Evolutionary conservation across 2,113 vertebrate genomes (phyloP), one percentile per base, ranked within the genome.

Genomic region (Thymallus thymallus): DNA sequence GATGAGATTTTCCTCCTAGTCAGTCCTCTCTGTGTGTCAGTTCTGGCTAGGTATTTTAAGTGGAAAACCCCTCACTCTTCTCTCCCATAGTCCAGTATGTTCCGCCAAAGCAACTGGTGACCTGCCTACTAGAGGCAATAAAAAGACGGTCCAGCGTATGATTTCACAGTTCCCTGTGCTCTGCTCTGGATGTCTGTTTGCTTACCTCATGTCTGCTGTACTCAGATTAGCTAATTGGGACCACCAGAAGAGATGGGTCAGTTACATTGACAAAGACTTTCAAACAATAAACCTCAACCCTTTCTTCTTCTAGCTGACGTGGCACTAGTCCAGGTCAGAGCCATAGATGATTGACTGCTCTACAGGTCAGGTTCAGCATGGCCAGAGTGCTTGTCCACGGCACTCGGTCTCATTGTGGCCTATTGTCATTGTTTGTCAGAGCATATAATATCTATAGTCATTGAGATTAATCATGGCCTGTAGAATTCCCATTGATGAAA

Each of bases 91-190:
- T 63, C 58, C 63, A 41, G 68, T 66, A 78, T 72, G 65, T 77
- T 76, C 73, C 9, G 35, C 81, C 74, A 82, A 80, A 69, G 69
- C 78, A 23, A 41, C 69, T 79, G 0, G 60, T 73, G 60, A 86
- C 71, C 82, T 75, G 80, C 61, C 72, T 77, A 56, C 73, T 51
- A 9, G 76, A 77, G 48, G 56, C 77, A 66, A 6, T 72, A 26
- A 81, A 81, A 72, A 64, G 71, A 45, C 78, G 80, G 69, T 79
- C 68, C 77, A 75, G 62, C 45, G 4, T n/a, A 76, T 86, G 85
- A 87, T 81, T 82, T 89, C 86, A 86, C 68, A 58, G 58, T 62
- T 72, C 68, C 64, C 61, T 63, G 24, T 14, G 23, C 48, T 51
- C 48, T 29, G 23, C 7, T 63, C 7, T 60, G 35, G 4, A 10